Percentiles rank a stretch among this genome's conserved stretches.
Evolutionary conservation across 2,113 vertebrate species (phyloP).

Genomic region (Notarius lentiginosus): DNA sequence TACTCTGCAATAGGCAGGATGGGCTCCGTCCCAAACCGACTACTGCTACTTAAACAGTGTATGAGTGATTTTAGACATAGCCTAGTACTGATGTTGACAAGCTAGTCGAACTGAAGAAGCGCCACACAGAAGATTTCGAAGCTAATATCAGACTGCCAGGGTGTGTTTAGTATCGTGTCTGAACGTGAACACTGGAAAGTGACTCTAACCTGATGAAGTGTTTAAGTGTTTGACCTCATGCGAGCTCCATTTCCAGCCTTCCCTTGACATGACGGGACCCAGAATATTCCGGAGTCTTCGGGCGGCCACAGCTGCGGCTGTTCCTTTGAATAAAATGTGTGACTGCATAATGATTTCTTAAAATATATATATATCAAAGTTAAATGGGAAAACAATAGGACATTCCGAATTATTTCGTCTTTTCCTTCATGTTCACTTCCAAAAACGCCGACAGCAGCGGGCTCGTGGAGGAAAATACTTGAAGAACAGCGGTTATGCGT

Average conservation of each 20-base stretch:
- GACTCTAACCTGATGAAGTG: conserved; percentile 69
- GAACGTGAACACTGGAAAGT: not conserved
- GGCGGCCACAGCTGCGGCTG: conserved; percentile 64
- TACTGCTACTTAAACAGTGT: not conserved
- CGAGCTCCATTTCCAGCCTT: conserved; percentile 65
- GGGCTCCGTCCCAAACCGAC: not conserved
- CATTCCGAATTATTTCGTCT: not conserved
- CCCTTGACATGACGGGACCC: conserved; percentile 64
- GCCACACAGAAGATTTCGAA: not conserved
- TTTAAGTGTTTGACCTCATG: conserved; percentile 74
- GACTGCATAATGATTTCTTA: conserved; percentile 60
- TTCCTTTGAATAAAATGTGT: conserved; percentile 60
- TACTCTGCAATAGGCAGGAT: not conserved
- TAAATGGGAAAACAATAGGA: not conserved
- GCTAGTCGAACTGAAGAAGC: not conserved
- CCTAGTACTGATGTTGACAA: not conserved
- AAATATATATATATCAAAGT: not conserved
- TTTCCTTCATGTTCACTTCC: conserved; percentile 44
- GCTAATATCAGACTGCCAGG: not conserved
- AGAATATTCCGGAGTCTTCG: conserved; percentile 69
- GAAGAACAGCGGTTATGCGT: conserved; percentile 56
- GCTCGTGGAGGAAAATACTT: conserved; percentile 59
- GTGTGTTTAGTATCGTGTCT: not conserved
- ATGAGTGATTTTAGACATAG: not conserved
- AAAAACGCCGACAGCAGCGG: conserved; percentile 23